phyloP scores from a whole-genome alignment of 2,888 invertebrate genomes.

The Anthophora plumipes region DNA sequence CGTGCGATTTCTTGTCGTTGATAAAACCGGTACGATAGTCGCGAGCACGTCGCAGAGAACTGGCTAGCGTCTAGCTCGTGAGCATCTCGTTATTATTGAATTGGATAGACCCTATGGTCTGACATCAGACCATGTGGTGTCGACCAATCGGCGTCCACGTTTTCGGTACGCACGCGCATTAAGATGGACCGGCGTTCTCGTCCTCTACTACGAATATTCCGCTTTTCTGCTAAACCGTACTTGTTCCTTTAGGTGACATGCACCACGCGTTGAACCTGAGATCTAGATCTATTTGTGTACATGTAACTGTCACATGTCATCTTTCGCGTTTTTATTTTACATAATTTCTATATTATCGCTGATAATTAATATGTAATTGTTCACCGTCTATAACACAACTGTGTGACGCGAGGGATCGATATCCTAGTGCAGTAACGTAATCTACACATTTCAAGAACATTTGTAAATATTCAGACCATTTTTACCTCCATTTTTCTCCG shows the following conservation, averaged over 20 bases:
- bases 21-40: conserved; percentile 41
- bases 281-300: conserved; percentile 13
- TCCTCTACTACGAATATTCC: conserved; percentile 58
- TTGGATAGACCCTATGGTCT: conserved; percentile 88
- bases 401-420: conserved; percentile 41
- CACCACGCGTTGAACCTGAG: background rate
- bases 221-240: conserved; percentile 33
- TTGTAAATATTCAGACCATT: background rate
- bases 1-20: conserved; percentile 29
- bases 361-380: conserved; percentile 38
- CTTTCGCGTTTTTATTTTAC: conserved; percentile 13
- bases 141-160: conserved; percentile 87
- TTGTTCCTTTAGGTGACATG: conserved; percentile 16
- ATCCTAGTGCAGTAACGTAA: conserved; percentile 42
- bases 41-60: conserved; percentile 64
- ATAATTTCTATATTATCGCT: conserved; percentile 36
- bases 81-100: conserved; percentile 84
- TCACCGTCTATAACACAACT: background rate
- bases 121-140: conserved; percentile 91
- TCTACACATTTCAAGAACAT: conserved; percentile 18
- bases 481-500: background rate
- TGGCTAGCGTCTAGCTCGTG: conserved; percentile 74
- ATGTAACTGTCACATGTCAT: conserved; percentile 61
- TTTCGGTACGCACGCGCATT: conserved; percentile 80
- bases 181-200: conserved; percentile 48